phyloP scores from a whole-genome alignment of 30 jellyfish, hydroid and myxozoan species.

The Aurelia sp. region DNA sequence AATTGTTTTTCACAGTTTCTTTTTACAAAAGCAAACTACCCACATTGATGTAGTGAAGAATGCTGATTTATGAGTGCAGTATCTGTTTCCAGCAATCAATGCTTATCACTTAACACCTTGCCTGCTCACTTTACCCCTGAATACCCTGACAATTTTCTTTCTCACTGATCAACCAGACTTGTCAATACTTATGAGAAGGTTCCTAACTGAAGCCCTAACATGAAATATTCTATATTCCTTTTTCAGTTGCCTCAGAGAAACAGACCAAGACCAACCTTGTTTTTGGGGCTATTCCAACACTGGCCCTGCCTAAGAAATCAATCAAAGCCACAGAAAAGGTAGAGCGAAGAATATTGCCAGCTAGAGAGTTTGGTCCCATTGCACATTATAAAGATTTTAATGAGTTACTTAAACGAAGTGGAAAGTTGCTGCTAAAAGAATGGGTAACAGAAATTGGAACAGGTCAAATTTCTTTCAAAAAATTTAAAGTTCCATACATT shows the following conservation, averaged over 20 bases:
- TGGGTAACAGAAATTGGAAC: neutral
- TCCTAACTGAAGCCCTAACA: no score
- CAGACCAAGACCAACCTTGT: conserved; percentile 3
- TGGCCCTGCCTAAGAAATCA: conserved; percentile 9
- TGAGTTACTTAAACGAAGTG: neutral
- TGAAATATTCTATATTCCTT: neutral
- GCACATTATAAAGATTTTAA: neutral
- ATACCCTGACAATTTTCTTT: no score
- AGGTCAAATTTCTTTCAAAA: neutral
- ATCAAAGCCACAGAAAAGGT: neutral
- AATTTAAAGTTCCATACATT: neutral
- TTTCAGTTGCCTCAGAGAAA: neutral
- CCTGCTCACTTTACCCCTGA: no score
- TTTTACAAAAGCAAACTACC: no score
- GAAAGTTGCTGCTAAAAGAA: neutral
- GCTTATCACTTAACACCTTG: no score
- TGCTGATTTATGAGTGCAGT: no score
- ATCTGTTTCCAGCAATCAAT: no score
- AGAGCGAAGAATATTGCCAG: neutral
- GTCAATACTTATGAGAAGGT: no score
- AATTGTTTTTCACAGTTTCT: no score
- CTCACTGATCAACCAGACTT: no score
- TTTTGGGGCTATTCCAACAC: neutral
- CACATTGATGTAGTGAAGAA: no score
- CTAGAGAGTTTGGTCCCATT: neutral